Evolutionary conservation across 2,797 vertebrate genomes (phyloP).

Genomic region (Etheostoma perlongum): DNA sequence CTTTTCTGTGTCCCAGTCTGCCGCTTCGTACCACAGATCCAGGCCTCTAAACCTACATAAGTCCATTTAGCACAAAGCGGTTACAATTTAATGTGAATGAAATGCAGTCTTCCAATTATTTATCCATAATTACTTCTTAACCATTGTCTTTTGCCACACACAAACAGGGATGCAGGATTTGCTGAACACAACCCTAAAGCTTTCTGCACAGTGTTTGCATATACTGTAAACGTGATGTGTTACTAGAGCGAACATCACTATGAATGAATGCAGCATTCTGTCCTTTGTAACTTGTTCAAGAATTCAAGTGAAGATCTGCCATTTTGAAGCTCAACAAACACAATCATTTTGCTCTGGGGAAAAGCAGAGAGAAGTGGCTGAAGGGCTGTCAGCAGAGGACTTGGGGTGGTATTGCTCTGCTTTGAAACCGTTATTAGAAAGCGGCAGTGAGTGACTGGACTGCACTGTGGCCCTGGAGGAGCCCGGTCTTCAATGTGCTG

Average conservation of each 20-base stretch:
- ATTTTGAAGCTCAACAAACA: not conserved
- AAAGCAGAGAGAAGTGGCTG: not conserved
- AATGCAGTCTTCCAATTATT: constrained; percentile 6
- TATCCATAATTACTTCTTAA: not conserved
- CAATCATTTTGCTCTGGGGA: not conserved
- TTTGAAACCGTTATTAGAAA: constrained; percentile 22
- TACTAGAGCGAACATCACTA: not conserved
- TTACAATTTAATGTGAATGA: constrained; percentile 14
- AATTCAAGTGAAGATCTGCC: not conserved
- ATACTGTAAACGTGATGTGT: not conserved
- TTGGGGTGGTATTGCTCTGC: constrained; percentile 4
- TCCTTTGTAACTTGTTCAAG: not conserved
- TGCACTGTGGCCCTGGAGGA: constrained; percentile 28
- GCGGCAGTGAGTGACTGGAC: constrained; percentile 22
- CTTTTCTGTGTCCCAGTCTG: too few relatives aligned
- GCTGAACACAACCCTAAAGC: not conserved
- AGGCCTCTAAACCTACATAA: constrained; percentile 2
- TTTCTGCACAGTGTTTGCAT: not conserved
- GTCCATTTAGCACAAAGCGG: not conserved
- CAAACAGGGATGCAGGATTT: not conserved
- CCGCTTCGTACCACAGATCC: not conserved
- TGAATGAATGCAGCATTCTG: not conserved
- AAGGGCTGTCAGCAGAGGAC: not conserved
- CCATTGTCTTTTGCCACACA: not conserved
- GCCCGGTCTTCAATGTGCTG: constrained; percentile 16